Base-by-base conservation (phyloP, 2,888 invertebrate genomes). In the Holacanthella duospinosa region DNA sequence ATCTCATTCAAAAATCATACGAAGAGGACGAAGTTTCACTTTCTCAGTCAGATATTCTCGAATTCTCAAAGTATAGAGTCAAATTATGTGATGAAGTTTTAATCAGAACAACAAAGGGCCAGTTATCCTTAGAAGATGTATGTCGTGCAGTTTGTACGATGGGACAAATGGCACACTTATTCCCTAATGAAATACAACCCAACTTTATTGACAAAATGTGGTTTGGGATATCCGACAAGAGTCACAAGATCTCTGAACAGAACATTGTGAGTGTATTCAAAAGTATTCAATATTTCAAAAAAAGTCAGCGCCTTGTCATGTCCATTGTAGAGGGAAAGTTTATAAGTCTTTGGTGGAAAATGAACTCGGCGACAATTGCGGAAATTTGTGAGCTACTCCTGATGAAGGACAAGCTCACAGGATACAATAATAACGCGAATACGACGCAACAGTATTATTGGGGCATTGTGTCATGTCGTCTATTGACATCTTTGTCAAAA, bases 41-140 rank as follows among this genome's bases (percentile, higher is more conserved):
- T 4, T n/a, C 21, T 9, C 48, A 65, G 3, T 28, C 74, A 43
- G 68, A 76, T 29, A 75, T 75, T 61, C 70, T 71, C 1, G 61
- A 73, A n/a, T 74, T 72, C 66, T 75, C 74, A 55, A 61, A 67
- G 2, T 78, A 77, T 66, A 76, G 76, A 71, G 77, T 82, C 61
- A 80, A 79, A 69, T 79, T 87, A 68, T 82, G 82, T 73, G 81
- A 84, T 74, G 85, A 86, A 75, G 77, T 84, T 25, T 76, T 86
- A 62, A 75, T 83, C 12, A 78, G 85, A 74, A 82, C 83, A 0
- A 80, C 81, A 9, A 84, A 85, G 60, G 83, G 82, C 56, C 80
- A 81, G 63, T 77, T 86, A 54, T 77, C 77, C 25, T 72, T 87
- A 3, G 76, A 78, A 19, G 83, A 87, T 69, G 75, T 86, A 4